Evolutionary conservation across 1,140 invertebrate species (phyloP).

Genomic region (Danaus melanippus): DNA sequence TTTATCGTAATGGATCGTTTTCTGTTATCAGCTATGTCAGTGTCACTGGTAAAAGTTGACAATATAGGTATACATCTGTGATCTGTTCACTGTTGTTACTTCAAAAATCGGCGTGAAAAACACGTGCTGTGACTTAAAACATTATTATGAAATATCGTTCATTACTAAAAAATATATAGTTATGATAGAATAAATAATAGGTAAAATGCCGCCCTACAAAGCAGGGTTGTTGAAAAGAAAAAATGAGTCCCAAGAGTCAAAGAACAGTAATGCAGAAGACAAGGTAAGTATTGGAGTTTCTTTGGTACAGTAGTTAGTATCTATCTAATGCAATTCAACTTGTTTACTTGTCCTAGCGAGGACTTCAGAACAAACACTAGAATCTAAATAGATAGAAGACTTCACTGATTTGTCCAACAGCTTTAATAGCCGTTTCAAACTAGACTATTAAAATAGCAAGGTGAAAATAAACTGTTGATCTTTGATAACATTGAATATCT

Average conservation of each 20-base stretch:
- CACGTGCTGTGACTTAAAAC: slow-evolving; percentile 15
- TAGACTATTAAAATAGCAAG: no score
- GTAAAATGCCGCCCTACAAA: slow-evolving; percentile 58
- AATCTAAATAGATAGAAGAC: no score
- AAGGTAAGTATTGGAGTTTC: slow-evolving; percentile 1
- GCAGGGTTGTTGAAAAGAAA: slow-evolving; percentile 54
- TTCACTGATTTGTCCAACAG: no score
- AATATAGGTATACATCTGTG: no score
- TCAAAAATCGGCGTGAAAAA: slow-evolving; percentile 7
- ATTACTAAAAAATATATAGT: slow-evolving; percentile 1
- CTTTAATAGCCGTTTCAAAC: no score
- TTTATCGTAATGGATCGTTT: no score
- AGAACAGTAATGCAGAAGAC: slow-evolving; percentile 12
- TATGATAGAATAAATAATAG: neutral
- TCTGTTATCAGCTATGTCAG: no score
- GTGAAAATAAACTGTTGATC: neutral
- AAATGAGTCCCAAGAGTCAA: slow-evolving; percentile 21
- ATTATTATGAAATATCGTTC: slow-evolving; percentile 2
- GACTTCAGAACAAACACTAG: no score
- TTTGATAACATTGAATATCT: neutral
- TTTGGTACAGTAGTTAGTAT: no score
- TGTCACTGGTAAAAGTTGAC: no score
- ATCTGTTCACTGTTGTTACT: neutral
- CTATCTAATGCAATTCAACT: no score
- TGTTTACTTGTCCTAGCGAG: no score